Evolutionary conservation across 2,797 vertebrate species (phyloP).

Genomic region (Neostethus bicornis): DNA sequence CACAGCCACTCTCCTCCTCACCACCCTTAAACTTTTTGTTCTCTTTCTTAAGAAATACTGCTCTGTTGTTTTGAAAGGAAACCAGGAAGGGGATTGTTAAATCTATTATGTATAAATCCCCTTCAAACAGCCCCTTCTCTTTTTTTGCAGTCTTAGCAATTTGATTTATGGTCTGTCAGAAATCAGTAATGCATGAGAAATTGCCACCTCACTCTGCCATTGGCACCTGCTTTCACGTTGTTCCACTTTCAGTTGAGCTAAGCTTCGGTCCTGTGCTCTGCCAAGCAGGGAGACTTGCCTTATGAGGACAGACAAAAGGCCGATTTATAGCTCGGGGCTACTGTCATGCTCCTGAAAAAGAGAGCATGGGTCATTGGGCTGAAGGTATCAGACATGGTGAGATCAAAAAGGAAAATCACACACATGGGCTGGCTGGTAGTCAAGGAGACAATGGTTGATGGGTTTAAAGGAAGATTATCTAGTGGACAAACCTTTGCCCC

Average conservation of each 20-base stretch:
- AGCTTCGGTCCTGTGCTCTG: constrained; percentile 54
- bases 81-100: constrained; percentile 55
- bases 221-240: constrained; percentile 67
- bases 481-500: constrained; percentile 15
- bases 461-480: constrained; percentile 41
- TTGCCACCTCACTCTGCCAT: constrained; percentile 34
- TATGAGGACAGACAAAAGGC: constrained; percentile 60
- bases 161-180: constrained; percentile 68
- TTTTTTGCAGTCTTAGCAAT: constrained; percentile 57
- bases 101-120: constrained; percentile 37
- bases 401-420: constrained; percentile 62
- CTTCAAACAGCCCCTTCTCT: constrained; percentile 54
- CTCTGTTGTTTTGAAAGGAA: constrained; percentile 42
- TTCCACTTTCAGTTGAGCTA: constrained; percentile 53
- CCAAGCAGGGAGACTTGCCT: constrained; percentile 63
- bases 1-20: constrained; percentile 44
- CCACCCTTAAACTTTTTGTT: constrained; percentile 43
- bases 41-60: constrained; percentile 49
- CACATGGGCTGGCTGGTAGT: constrained; percentile 30
- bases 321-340: constrained; percentile 60
- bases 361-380: constrained; percentile 68
- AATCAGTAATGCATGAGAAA: constrained; percentile 66
- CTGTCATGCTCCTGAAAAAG: constrained; percentile 62
- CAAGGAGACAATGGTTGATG: constrained; percentile 45
- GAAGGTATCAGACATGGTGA: constrained; percentile 63